phyloP scores from a whole-genome alignment of 2,797 vertebrate genomes.

The Notamacropus eugenii region DNA sequence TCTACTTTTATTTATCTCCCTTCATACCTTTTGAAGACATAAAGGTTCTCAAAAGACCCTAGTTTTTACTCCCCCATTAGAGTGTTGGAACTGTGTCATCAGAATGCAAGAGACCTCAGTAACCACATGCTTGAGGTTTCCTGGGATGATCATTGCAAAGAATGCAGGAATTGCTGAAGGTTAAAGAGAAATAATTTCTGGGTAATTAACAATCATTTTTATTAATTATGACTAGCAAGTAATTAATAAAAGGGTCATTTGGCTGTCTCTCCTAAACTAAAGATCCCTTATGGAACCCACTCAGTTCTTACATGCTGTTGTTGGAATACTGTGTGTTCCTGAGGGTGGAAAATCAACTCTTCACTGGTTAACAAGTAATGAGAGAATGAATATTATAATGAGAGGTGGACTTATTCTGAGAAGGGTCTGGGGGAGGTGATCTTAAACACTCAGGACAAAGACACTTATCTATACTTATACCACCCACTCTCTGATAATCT shows the following conservation, averaged over 20 bases:
- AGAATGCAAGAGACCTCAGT: background rate
- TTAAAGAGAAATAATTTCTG: background rate
- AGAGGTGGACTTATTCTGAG: background rate
- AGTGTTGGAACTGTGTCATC: background rate
- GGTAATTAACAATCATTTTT: background rate
- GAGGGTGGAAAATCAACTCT: background rate
- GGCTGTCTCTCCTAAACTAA: background rate
- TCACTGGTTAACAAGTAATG: background rate
- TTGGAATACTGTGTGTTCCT: background rate
- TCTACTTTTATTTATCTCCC: background rate
- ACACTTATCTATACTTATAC: background rate
- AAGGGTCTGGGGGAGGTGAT: too few species aligned
- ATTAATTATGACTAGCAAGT: background rate
- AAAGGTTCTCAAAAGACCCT: background rate
- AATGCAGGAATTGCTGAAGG: background rate
- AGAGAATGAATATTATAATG: background rate
- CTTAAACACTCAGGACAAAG: background rate
- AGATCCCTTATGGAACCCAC: background rate
- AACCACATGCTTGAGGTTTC: background rate
- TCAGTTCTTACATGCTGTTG: background rate
- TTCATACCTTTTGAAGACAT: background rate
- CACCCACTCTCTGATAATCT: background rate
- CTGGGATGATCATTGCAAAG: background rate
- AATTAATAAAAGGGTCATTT: background rate
- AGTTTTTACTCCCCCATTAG: background rate